These are phyloP conservation scores for Schizothorax lantsangensis DNA, from an alignment of 2,797 vertebrate genomes.

Conservation along the genomic window DNA sequence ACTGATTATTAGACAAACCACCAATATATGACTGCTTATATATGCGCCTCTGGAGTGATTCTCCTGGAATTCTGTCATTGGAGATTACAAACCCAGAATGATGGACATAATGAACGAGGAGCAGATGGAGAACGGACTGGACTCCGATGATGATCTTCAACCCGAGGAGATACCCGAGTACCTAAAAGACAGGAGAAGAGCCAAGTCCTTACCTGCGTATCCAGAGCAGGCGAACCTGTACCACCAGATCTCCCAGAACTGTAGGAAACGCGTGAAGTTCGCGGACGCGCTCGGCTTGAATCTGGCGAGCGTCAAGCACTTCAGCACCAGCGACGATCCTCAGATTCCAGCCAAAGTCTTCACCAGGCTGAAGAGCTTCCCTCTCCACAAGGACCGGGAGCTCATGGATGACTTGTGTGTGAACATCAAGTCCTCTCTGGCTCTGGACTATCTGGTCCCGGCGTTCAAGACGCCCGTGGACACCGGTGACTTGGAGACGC, in stretches of 20 bases:
- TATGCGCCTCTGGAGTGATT: neutral
- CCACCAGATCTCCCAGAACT: slow-evolving; percentile 63
- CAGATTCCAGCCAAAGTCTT: slow-evolving; percentile 83
- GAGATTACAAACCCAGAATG: neutral
- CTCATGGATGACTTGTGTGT: slow-evolving; percentile 56
- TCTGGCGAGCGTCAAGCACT: slow-evolving; percentile 89
- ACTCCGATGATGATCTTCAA: slow-evolving; percentile 58
- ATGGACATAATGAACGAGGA: slow-evolving; percentile 54
- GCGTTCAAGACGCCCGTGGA: slow-evolving; percentile 67
- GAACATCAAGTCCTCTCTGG: slow-evolving; percentile 56
- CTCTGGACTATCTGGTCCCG: slow-evolving; percentile 66
- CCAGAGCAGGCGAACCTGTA: slow-evolving; percentile 69
- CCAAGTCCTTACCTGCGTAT: slow-evolving; percentile 76
- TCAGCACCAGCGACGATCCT: slow-evolving; percentile 86
- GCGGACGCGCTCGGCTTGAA: slow-evolving; percentile 87
- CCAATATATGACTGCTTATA: neutral
- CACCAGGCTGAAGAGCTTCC: slow-evolving; percentile 78
- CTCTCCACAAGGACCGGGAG: slow-evolving; percentile 63
- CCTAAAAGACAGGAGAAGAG: slow-evolving; percentile 72
- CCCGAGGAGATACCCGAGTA: slow-evolving; percentile 61
- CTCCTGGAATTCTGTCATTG: neutral
- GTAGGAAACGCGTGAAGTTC: slow-evolving; percentile 89
- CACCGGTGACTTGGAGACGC: slow-evolving; percentile 59
- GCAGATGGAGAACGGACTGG: slow-evolving; percentile 67
- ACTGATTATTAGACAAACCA: neutral